Base-by-base conservation (phyloP, 2,888 invertebrate genomes). In the Xestia c-nigrum region DNA sequence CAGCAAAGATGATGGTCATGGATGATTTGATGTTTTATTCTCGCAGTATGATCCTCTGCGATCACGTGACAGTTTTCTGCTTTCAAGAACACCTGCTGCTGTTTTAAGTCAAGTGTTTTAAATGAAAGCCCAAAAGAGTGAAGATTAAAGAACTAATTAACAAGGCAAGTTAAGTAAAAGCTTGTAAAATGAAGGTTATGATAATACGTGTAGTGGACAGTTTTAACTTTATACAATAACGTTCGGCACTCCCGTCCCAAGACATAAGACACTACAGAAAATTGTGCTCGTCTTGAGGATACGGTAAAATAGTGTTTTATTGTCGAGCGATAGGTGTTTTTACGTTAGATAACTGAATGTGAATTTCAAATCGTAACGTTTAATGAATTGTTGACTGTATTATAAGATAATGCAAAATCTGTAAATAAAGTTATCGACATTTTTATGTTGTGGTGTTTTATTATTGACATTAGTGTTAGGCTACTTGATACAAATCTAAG, bases 381-480 rank as follows among this genome's bases (percentile, higher is more conserved):
- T 94, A 94, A 95, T 91, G 81, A 94, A 94, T 96, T 96, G 96
- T 96, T 96, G 95, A 96, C 94, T 96, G 96, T 96, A 95, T 95
- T 96, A 96, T 96, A 94, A 94, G 95, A 95, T 95, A 96, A 96
- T 95, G 95, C 95, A 95, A 96, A 92, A 91, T 93, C 91, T 96
- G 96, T 96, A 96, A 96, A 96, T 96, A 96, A 96, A 96, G 96
- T 96, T 96, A 96, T 94, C 91, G 93, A 95, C 92, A 91, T 95
- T 96, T 95, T 95, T 93, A 80, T 87, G 87, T 16, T 83, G 59
- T 57, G 64, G 74, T 59, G 79, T 90, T 92, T 93, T 65, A 89
- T 89, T 90, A 38, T 38, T 12, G 21, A 52, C 3, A 38, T 31
- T 47, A 19, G 3, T 21, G 6, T 19, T 10, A n/a, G 3, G 9